phyloP scores from a whole-genome alignment of 1,140 invertebrate species.

The Plodia interpunctella region DNA sequence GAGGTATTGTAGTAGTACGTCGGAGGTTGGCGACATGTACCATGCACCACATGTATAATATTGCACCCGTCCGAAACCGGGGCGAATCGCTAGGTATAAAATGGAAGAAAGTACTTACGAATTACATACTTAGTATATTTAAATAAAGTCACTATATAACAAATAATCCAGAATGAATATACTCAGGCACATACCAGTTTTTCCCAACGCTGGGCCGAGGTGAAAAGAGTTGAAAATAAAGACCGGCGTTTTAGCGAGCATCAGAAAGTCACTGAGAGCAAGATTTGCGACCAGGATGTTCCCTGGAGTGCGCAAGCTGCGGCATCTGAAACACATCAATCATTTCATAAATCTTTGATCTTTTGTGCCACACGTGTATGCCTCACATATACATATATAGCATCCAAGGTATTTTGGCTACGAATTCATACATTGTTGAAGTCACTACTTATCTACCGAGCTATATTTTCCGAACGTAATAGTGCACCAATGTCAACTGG shows the following conservation, averaged over 20 bases:
- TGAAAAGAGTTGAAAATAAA: constrained; percentile 85
- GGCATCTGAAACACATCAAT: constrained; percentile 77
- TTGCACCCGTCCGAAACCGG: too few species aligned
- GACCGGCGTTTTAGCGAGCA: constrained; percentile 83
- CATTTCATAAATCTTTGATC: constrained; percentile 11
- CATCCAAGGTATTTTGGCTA: background rate
- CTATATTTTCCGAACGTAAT: background rate
- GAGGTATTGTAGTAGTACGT: too few species aligned
- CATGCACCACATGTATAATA: too few species aligned
- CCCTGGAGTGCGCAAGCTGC: constrained; percentile 83
- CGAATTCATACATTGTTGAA: too few species aligned
- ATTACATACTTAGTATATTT: too few species aligned
- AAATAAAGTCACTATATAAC: too few species aligned
- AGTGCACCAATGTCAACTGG: background rate
- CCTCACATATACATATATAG: background rate
- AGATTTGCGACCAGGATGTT: constrained; percentile 88
- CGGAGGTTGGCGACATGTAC: too few species aligned
- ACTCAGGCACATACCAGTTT: constrained; percentile 72
- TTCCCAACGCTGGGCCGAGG: constrained; percentile 82
- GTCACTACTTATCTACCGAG: too few species aligned
- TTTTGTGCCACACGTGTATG: constrained; percentile 2
- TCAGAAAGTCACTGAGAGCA: constrained; percentile 85
- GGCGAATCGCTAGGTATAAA: too few species aligned
- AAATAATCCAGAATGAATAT: constrained; percentile 1
- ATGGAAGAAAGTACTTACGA: too few species aligned